These are phyloP conservation scores for Ptychadena robeensis DNA, from an alignment of 2,797 vertebrate species.

Conservation along the genomic window DNA sequence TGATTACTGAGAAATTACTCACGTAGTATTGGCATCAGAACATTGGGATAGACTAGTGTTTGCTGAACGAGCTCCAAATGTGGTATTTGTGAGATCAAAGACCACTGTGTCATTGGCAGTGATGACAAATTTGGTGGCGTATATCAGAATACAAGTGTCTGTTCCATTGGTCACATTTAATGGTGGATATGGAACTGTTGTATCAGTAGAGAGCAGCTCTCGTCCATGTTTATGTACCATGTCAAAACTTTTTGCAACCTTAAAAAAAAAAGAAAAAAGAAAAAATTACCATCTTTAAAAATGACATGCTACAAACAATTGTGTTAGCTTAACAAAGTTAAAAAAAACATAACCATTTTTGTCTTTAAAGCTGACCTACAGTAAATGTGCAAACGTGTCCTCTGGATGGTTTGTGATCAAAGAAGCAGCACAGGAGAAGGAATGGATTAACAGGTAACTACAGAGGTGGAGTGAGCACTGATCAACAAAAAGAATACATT, in stretches of 20 bases:
- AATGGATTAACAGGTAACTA: too few species aligned
- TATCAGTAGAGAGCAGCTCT: slow-evolving; percentile 66
- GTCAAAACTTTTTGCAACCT: slow-evolving; percentile 66
- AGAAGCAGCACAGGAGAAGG: too few species aligned
- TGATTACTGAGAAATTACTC: slow-evolving; percentile 59
- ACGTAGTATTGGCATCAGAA: slow-evolving; percentile 69
- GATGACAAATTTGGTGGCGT: slow-evolving; percentile 68
- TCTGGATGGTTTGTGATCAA: too few species aligned
- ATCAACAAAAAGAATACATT: too few species aligned
- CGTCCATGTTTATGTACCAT: slow-evolving; percentile 60
- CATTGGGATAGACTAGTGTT: slow-evolving; percentile 66
- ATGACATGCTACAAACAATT: neutral
- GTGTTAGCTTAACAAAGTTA: neutral
- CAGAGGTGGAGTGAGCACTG: too few species aligned
- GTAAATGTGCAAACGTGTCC: too few species aligned
- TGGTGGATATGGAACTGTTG: slow-evolving; percentile 63
- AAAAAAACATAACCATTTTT: too few species aligned
- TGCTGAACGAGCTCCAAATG: slow-evolving; percentile 66
- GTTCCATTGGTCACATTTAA: slow-evolving; percentile 70
- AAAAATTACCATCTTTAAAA: neutral
- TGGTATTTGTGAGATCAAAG: slow-evolving; percentile 70
- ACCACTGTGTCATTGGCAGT: slow-evolving; percentile 41
- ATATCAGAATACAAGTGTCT: slow-evolving; percentile 69
- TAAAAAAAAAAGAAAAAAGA: slow-evolving; percentile 47
- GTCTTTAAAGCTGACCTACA: too few species aligned